Evolutionary conservation across 2,797 vertebrate species (phyloP).

Genomic region (Bufotes viridis): DNA sequence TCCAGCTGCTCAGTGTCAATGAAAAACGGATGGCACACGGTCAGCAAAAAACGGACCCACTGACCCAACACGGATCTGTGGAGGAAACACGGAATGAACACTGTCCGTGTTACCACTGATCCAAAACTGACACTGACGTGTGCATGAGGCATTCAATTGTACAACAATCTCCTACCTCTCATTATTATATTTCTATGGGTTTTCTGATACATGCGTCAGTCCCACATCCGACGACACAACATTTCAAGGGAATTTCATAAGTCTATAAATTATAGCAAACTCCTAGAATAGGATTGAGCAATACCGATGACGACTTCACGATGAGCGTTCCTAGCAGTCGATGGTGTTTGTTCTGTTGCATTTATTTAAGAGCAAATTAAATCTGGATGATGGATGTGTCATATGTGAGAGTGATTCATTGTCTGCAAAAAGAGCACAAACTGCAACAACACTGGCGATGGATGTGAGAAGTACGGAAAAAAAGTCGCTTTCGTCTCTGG

Average conservation of each 20-base stretch:
- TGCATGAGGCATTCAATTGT: too few species aligned
- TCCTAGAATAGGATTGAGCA: constrained; percentile 12
- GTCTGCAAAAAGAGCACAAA: background rate
- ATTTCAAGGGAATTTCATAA: constrained; percentile 20
- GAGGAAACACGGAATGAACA: too few species aligned
- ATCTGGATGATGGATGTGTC: constrained; percentile 37
- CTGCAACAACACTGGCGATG: background rate
- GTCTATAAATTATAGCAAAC: background rate
- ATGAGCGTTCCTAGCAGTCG: constrained; percentile 40
- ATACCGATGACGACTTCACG: constrained; percentile 16
- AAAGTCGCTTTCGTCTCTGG: background rate
- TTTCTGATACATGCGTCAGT: background rate
- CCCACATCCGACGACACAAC: background rate
- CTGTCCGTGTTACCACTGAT: too few species aligned
- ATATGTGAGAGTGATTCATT: constrained; percentile 37
- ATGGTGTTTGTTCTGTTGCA: background rate
- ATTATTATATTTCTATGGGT: background rate
- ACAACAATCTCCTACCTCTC: background rate
- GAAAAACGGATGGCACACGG: too few species aligned
- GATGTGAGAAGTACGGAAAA: background rate
- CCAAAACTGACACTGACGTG: too few species aligned
- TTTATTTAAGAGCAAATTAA: constrained; percentile 38
- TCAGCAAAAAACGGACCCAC: too few species aligned
- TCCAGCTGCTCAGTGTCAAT: too few species aligned
- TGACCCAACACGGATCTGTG: too few species aligned